Evolutionary conservation across 2,797 vertebrate genomes (phyloP).

Genomic region (Halcyon chelicuti): DNA sequence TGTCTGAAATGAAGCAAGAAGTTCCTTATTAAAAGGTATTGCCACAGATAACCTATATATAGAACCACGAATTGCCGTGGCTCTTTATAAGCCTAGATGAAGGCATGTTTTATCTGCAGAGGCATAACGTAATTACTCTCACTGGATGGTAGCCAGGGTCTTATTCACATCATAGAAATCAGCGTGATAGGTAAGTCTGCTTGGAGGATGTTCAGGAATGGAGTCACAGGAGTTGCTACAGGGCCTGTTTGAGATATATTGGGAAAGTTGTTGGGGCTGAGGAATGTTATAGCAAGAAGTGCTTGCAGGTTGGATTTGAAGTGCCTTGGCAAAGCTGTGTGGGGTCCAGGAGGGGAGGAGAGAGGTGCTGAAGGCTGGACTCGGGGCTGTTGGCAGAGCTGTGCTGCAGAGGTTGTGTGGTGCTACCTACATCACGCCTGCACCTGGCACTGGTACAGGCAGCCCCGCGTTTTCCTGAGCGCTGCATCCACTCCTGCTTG

Average conservation of each 20-base stretch:
- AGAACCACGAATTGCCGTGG: slow-evolving; percentile 49
- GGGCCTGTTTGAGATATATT: slow-evolving; percentile 65
- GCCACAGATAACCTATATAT: slow-evolving; percentile 64
- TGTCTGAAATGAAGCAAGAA: slow-evolving; percentile 29
- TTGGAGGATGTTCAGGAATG: slow-evolving; percentile 70
- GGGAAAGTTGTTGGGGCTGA: slow-evolving; percentile 62
- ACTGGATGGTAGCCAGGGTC: slow-evolving; percentile 61
- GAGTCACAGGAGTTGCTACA: slow-evolving; percentile 70
- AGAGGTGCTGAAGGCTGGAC: slow-evolving; percentile 41
- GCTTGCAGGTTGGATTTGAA: slow-evolving; percentile 62
- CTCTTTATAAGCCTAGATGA: slow-evolving; percentile 34
- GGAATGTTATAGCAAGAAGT: slow-evolving; percentile 63
- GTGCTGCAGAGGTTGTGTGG: slow-evolving; percentile 37
- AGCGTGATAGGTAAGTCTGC: slow-evolving; percentile 65
- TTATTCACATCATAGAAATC: slow-evolving; percentile 69
- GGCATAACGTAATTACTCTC: slow-evolving; percentile 61
- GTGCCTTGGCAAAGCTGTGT: slow-evolving; percentile 63
- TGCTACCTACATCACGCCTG: slow-evolving; percentile 59
- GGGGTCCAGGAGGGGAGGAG: slow-evolving; percentile 56
- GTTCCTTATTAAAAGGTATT: slow-evolving; percentile 51
- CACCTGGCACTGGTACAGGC: slow-evolving; percentile 53
- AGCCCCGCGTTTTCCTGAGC: slow-evolving; percentile 32
- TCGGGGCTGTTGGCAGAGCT: slow-evolving; percentile 59
- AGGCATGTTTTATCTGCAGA: slow-evolving; percentile 62
- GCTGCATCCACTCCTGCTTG: not conserved